phyloP scores from a whole-genome alignment of 2,888 invertebrate species.

The Machimus atricapillus region DNA sequence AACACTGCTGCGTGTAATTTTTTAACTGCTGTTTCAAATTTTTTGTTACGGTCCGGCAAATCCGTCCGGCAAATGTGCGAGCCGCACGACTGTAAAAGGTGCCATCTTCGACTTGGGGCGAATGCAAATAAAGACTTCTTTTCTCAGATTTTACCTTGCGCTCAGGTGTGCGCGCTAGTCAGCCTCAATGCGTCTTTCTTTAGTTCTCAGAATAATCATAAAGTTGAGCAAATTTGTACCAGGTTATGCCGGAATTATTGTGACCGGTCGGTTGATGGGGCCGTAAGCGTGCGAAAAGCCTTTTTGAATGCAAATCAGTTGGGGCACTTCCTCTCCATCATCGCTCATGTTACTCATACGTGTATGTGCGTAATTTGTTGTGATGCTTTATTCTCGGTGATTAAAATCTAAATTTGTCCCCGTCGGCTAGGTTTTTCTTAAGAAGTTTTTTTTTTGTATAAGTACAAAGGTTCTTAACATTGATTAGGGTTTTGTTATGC shows the following conservation, averaged over 20 bases:
- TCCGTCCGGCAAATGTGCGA: neutral
- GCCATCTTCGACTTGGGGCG: neutral
- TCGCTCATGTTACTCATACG: neutral
- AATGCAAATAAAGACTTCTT: neutral
- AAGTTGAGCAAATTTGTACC: constrained; percentile 1
- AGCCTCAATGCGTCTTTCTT: neutral
- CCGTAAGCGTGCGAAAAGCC: constrained; percentile 1
- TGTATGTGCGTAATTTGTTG: constrained; percentile 25
- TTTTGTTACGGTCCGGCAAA: neutral
- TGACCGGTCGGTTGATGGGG: neutral
- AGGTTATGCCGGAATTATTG: constrained; percentile 20
- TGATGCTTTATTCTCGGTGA: neutral
- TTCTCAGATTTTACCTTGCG: neutral
- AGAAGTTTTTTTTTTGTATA: neutral
- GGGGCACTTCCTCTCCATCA: neutral
- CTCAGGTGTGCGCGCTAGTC: neutral
- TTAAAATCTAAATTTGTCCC: neutral
- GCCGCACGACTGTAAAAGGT: neutral
- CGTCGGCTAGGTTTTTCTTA: neutral
- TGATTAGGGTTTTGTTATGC: neutral
- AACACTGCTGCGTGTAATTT: neutral
- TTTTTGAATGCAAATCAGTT: constrained; percentile 39
- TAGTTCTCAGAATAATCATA: constrained; percentile 35
- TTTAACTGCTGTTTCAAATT: constrained; percentile 13
- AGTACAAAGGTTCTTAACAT: neutral